These are phyloP conservation scores for Eupeodes luniger DNA, from an alignment of 2,888 invertebrate genomes.

Conservation along the genomic window DNA sequence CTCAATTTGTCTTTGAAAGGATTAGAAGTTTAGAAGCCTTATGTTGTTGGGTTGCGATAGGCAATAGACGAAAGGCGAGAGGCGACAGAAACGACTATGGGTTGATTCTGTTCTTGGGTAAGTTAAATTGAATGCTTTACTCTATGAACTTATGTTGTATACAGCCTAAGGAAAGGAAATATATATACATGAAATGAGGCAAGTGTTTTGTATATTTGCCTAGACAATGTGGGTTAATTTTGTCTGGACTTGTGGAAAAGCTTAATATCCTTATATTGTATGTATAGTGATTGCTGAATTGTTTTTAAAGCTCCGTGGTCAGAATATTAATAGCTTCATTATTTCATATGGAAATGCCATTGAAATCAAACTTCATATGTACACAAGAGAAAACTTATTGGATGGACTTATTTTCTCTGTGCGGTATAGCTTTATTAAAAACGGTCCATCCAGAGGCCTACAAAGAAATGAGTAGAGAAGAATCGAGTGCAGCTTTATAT, in stretches of 20 bases:
- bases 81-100: not conserved
- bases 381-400: not conserved
- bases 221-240: not conserved
- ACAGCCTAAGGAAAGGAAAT: not conserved
- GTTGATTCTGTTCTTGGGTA: constrained; percentile 6
- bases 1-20: constrained; percentile 49
- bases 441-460: not conserved
- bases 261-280: not conserved
- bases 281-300: constrained; percentile 25
- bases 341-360: not conserved
- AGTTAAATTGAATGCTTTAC: not conserved
- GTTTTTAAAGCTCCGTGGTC: not conserved
- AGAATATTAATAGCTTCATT: constrained; percentile 36
- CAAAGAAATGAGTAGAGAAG: too few species aligned
- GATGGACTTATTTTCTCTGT: not conserved
- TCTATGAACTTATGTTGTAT: too few species aligned
- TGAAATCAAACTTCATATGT: not conserved
- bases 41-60: not conserved
- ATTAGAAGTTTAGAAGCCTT: constrained; percentile 18
- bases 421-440: constrained; percentile 5
- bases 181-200: not conserved
- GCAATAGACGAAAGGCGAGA: too few species aligned
- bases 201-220: not conserved
- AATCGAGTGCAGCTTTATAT: too few species aligned
- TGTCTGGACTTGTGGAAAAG: not conserved